Conservation (phyloP, 2,888 invertebrate species). For the Alviniconcha strummeri region DNA sequence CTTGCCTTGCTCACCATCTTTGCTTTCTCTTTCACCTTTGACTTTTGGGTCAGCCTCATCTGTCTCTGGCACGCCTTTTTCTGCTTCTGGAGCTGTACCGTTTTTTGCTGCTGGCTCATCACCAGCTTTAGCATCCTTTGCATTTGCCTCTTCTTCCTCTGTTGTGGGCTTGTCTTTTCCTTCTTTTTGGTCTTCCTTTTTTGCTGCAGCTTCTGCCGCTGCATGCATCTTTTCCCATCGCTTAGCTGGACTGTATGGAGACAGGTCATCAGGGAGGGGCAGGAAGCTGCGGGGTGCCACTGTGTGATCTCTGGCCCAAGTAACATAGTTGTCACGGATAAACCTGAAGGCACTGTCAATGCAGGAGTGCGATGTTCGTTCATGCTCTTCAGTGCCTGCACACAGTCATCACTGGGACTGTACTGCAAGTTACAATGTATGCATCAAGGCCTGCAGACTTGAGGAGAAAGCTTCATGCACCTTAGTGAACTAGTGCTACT, state of each 20-base stretch:
- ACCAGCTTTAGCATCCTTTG: background rate
- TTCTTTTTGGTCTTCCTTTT: background rate
- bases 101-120: background rate
- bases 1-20: no score
- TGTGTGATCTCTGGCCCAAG: background rate
- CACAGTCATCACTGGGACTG: background rate
- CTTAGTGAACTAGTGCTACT: no score
- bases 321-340: constrained; percentile 11
- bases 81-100: no score
- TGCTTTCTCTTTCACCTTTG: no score
- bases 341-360: constrained; percentile 25
- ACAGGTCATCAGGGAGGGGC: constrained; percentile 10
- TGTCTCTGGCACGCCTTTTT: no score
- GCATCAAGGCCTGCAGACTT: background rate
- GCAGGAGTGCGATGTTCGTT: constrained; percentile 30
- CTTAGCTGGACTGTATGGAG: background rate
- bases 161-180: no score
- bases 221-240: background rate
- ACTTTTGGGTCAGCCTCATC: no score
- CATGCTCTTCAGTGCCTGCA: constrained; percentile 34
- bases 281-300: background rate
- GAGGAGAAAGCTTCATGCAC: no score
- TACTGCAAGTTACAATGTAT: background rate
- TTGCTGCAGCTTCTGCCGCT: background rate
- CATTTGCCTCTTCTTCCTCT: background rate